Base-by-base conservation (phyloP, 2,888 invertebrate species). In the Andricus quercusramuli region DNA sequence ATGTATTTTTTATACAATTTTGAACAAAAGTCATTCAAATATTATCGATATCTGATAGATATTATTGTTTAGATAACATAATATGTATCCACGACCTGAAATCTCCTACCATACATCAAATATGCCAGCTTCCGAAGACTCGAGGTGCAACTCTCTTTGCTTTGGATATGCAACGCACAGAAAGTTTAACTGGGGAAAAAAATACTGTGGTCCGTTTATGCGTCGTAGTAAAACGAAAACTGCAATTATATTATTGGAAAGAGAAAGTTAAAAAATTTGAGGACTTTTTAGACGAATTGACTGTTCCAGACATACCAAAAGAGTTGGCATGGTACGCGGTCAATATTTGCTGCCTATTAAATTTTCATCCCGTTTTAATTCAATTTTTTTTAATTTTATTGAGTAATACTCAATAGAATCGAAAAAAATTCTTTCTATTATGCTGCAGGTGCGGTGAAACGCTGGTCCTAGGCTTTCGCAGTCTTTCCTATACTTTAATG, bases 91-190 rank as follows among this genome's bases (percentile, higher is more conserved):
- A 98, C 93, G 97, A 98, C 92, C 95, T 98, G 78, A 96, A 96
- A 89, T 95, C 96, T 29, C 95, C 96, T 59, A 97, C 96, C 91
- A 97, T 98, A 91, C 96, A 97, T 74, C 94, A 96, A 85, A 94
- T 97, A 68, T 95, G 96, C 88, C 96, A 96, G 85, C 94, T 98
- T 80, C 93, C 94, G 80, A 96, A 96, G 91, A 97, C 98, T 0
- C 97, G 96, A 93, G 99, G 99, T 78, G 98, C 98, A 67, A 96
- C 97, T 78, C 93, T 98, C 80, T 99, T 99, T 94, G 96, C 97
- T 37, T 93, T 97, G 86, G 96, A 97, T 93, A 94, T 96, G 83
- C 95, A 95, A 93, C 95, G 96, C 87, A 90, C 87, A 65, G 82
- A 90, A 82, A 90, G 85, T 85, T 93, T 95, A 68, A 96, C 96